phyloP scores from a whole-genome alignment of 2,797 vertebrate species.

The Pangasius larnaudii region DNA sequence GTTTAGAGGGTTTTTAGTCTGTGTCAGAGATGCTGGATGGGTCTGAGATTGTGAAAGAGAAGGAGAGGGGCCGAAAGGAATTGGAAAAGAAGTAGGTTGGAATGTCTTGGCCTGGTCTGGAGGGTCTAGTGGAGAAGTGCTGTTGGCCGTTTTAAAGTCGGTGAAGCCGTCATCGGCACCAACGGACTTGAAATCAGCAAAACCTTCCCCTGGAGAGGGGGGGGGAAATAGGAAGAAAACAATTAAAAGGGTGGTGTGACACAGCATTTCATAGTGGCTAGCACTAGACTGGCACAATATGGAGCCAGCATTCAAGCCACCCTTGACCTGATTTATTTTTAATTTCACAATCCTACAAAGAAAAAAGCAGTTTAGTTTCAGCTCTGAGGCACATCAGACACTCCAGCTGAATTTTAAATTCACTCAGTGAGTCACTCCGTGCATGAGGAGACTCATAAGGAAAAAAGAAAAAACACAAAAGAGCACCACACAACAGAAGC shows the following conservation, averaged over 20 bases:
- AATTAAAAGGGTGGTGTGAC: slow-evolving; percentile 33
- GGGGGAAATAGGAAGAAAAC: slow-evolving; percentile 50
- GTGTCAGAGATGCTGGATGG: slow-evolving; percentile 78
- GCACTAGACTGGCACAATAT: neutral
- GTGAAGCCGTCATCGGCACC: slow-evolving; percentile 92
- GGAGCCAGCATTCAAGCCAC: neutral
- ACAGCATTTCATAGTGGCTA: slow-evolving; percentile 32
- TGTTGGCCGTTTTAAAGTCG: slow-evolving; percentile 98
- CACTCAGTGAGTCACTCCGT: slow-evolving; percentile 26
- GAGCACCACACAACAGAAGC: slow-evolving; percentile 60
- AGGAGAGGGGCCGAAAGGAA: slow-evolving; percentile 78
- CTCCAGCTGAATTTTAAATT: slow-evolving; percentile 38
- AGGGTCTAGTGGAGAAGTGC: slow-evolving; percentile 91
- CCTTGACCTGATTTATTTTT: neutral
- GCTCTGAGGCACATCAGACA: slow-evolving; percentile 16
- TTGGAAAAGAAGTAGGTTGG: slow-evolving; percentile 84
- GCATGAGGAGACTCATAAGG: slow-evolving; percentile 25
- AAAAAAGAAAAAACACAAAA: slow-evolving; percentile 46
- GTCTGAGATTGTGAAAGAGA: slow-evolving; percentile 72
- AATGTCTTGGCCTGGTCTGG: slow-evolving; percentile 87
- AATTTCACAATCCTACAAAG: slow-evolving; percentile 49
- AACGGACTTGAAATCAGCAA: slow-evolving; percentile 91
- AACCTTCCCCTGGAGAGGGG: slow-evolving; percentile 85
- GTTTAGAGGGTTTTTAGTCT: slow-evolving; percentile 87
- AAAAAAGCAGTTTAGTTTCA: slow-evolving; percentile 52